Conservation (phyloP, 2,797 vertebrate species). For the Phataginus tetradactyla region DNA sequence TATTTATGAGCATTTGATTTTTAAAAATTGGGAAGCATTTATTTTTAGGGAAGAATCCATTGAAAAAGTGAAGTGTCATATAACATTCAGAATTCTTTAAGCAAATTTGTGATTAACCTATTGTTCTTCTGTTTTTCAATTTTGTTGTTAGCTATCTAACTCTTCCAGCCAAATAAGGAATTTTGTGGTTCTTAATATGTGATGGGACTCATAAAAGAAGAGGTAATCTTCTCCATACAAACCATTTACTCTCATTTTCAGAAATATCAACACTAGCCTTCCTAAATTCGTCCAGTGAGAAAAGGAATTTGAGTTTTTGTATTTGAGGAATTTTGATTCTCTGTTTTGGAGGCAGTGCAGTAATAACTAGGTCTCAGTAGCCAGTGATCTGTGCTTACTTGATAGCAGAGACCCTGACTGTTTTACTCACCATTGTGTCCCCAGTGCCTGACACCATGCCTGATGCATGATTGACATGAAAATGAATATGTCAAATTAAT, state of each 20-base stretch:
- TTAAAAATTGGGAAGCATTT: constrained; percentile 48
- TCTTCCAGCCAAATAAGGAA: constrained; percentile 60
- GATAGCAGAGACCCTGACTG: neutral
- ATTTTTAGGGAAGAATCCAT: constrained; percentile 47
- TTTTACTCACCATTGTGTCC: neutral
- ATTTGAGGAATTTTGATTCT: neutral
- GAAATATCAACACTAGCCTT: neutral
- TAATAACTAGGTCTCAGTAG: neutral
- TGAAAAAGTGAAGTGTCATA: constrained; percentile 67
- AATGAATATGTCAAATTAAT: neutral
- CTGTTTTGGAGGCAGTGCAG: neutral
- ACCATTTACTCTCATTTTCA: neutral
- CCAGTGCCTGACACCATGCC: neutral
- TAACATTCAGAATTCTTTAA: constrained; percentile 64
- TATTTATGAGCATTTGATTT: constrained; percentile 76
- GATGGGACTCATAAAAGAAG: neutral
- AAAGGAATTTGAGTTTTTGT: neutral
- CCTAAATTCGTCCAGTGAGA: neutral
- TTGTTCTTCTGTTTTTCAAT: constrained; percentile 69
- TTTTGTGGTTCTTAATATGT: constrained; percentile 32
- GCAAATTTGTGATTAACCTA: constrained; percentile 43
- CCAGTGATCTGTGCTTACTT: neutral
- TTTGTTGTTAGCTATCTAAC: constrained; percentile 32
- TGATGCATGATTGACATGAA: neutral
- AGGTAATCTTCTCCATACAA: neutral